Conservation (phyloP, 2,113 vertebrate species). For the Psettodes erumei region DNA sequence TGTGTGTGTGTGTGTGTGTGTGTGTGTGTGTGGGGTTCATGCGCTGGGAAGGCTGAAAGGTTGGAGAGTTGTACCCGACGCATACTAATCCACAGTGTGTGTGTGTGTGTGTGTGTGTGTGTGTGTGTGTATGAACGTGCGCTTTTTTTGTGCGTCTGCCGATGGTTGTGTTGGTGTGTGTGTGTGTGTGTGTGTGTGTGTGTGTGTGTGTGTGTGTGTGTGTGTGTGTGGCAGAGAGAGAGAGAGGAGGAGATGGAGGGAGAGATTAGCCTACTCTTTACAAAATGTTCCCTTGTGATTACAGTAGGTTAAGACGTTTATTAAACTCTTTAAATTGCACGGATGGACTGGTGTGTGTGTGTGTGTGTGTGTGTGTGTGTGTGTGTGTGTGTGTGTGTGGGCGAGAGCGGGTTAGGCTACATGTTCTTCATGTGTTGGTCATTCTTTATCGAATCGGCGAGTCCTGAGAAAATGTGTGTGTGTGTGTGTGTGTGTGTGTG, state of each 20-base stretch:
- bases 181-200: conserved; percentile 8
- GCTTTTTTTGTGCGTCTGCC: conserved; percentile 11
- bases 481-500: neutral
- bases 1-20: no score
- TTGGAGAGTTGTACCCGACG: conserved; percentile 39
- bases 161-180: neutral
- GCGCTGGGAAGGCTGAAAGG: conserved; percentile 7
- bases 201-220: conserved; percentile 14
- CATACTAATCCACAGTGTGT: conserved; percentile 59
- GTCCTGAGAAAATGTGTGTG: conserved; percentile 5
- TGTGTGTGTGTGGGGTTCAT: no score
- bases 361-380: neutral
- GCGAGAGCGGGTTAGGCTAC: neutral
- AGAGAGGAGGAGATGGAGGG: no score
- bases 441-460: no score
- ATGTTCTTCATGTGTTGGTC: neutral
- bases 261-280: conserved; percentile 22
- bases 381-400: neutral
- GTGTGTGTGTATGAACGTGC: conserved; percentile 33
- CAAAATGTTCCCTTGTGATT: conserved; percentile 54
- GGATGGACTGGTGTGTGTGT: neutral
- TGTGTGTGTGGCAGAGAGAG: neutral
- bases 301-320: conserved; percentile 25
- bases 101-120: no score
- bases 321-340: conserved; percentile 52